Evolutionary conservation across 1,140 invertebrate species (phyloP).

Genomic region (Drosophila funebris): DNA sequence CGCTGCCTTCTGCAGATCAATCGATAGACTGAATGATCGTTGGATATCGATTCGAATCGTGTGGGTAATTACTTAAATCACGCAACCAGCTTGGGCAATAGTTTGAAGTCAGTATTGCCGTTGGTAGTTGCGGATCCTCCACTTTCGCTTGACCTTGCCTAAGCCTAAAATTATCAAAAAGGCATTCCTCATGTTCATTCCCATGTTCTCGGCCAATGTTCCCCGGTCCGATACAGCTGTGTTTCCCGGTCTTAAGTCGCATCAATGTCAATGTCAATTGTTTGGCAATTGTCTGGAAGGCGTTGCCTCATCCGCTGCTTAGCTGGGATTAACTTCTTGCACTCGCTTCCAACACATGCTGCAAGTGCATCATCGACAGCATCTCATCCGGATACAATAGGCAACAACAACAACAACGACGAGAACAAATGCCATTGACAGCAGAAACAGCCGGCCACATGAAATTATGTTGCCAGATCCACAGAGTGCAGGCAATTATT

Average conservation of each 20-base stretch:
- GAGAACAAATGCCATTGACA: slow-evolving; percentile 22
- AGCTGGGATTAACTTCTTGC: slow-evolving; percentile 68
- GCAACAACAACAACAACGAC: background rate
- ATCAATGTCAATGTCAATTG: slow-evolving; percentile 59
- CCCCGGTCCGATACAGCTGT: slow-evolving; percentile 29
- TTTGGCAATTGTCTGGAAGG: slow-evolving; percentile 53
- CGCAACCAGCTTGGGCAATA: slow-evolving; percentile 49
- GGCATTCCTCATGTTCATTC: slow-evolving; percentile 41
- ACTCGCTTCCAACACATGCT: slow-evolving; percentile 62
- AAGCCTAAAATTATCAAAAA: slow-evolving; percentile 38
- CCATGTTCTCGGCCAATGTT: background rate
- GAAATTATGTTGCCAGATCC: slow-evolving; percentile 71
- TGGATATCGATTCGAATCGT: slow-evolving; percentile 36
- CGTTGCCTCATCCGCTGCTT: slow-evolving; percentile 70
- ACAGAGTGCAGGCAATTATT: slow-evolving; percentile 63
- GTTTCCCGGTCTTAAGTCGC: slow-evolving; percentile 12
- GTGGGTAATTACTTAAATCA: slow-evolving; percentile 63
- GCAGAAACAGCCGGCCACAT: slow-evolving; percentile 45
- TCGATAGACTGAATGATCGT: slow-evolving; percentile 38
- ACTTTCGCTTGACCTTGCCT: slow-evolving; percentile 68
- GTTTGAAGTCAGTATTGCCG: slow-evolving; percentile 11
- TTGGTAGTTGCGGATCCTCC: slow-evolving; percentile 21
- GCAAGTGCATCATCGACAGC: slow-evolving; percentile 38
- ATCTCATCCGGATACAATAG: slow-evolving; percentile 27
- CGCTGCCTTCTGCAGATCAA: slow-evolving; percentile 57